Conservation (phyloP, 2,797 vertebrate genomes). For the Hydrophis major region DNA sequence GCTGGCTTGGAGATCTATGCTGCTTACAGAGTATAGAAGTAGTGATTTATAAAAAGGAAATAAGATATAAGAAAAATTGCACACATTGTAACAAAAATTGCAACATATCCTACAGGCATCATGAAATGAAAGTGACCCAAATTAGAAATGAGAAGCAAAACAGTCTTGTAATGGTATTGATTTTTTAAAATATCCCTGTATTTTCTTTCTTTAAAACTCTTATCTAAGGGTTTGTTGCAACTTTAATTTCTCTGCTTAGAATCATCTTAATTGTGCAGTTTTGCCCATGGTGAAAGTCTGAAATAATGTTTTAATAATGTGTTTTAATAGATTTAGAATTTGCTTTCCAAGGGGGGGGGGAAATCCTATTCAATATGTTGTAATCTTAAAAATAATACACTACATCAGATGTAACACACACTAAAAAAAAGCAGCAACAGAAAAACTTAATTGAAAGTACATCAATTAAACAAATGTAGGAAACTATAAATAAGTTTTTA, state of each 20-base stretch:
- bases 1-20: constrained; percentile 27
- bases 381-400: background rate
- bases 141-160: background rate
- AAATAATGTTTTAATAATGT: background rate
- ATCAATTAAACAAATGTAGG: background rate
- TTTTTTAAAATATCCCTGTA: background rate
- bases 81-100: constrained; percentile 25
- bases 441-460: background rate
- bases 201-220: constrained; percentile 10
- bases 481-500: background rate
- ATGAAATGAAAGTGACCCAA: constrained; percentile 37
- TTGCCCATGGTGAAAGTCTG: rapidly evolving
- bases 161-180: background rate
- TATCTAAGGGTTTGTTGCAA: background rate
- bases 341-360: background rate
- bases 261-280: background rate
- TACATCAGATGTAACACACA: background rate
- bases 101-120: constrained; percentile 29
- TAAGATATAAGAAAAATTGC: background rate
- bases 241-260: background rate
- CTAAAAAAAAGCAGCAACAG: background rate
- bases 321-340: background rate
- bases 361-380: background rate
- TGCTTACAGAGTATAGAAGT: constrained; percentile 45
- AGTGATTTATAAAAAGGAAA: constrained; percentile 43